A percentile compares a stretch with the other conserved stretches of the same genome.
These are phyloP conservation scores for Spea hammondii DNA, from an alignment of 2,797 vertebrate species.

Conservation along the genomic window DNA sequence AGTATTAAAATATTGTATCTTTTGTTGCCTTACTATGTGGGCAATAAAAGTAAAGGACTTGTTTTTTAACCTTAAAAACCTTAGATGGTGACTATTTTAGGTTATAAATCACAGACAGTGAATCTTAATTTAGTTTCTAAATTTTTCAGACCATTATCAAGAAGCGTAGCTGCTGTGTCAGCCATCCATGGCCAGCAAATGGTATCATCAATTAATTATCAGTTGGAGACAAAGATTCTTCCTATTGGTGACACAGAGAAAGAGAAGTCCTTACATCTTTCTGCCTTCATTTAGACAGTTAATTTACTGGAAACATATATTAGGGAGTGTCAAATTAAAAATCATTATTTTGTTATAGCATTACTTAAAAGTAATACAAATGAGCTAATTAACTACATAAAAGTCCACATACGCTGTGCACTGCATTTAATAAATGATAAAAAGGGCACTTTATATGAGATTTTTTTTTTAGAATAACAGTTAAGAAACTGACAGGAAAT, in stretches of 20 bases:
- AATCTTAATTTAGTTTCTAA: conserved; percentile 27
- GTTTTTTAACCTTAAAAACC: background rate
- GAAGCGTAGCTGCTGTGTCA: conserved; percentile 30
- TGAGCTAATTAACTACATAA: conserved; percentile 43
- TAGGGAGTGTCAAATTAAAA: conserved; percentile 47
- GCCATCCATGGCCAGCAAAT: conserved; percentile 33
- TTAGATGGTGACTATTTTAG: conserved; percentile 15
- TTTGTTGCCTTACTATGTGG: too few relatives aligned
- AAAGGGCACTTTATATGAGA: conserved; percentile 34
- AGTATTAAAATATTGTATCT: too few relatives aligned
- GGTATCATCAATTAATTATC: conserved; percentile 45
- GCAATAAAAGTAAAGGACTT: too few relatives aligned
- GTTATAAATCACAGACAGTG: conserved; percentile 28
- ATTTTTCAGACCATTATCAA: conserved; percentile 27
- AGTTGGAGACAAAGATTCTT: conserved; percentile 39
- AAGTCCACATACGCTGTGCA: conserved; percentile 30
- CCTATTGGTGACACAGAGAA: conserved; percentile 38
- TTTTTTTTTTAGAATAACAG: conserved; percentile 23
- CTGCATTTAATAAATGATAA: conserved; percentile 34
- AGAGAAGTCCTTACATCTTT: conserved; percentile 34
- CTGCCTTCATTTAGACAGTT: conserved; percentile 47
- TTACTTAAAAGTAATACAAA: conserved; percentile 37
- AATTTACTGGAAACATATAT: conserved; percentile 53
- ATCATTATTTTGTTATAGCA: conserved; percentile 42
- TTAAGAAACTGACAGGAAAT: conserved; percentile 29